A percentile compares a stretch with the other conserved stretches of the same genome.
Conservation (phyloP, 2,797 vertebrate species). For the Eulemur albifrons region DNA sequence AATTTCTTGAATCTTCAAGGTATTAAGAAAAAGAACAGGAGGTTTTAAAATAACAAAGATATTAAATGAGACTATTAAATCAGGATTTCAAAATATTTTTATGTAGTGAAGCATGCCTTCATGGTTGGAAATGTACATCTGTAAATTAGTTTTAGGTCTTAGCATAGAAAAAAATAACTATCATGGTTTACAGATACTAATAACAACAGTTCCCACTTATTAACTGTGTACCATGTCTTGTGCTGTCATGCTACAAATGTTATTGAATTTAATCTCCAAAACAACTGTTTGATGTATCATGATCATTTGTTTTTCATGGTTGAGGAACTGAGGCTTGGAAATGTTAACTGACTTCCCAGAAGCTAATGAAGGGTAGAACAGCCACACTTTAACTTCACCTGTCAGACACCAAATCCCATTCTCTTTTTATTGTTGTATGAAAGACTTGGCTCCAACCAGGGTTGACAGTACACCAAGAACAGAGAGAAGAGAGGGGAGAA, state of each 20-base stretch:
- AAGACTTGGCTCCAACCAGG: background rate
- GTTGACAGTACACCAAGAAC: background rate
- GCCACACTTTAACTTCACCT: background rate
- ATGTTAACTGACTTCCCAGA: background rate
- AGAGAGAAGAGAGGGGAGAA: background rate
- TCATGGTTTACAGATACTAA: background rate
- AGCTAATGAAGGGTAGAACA: background rate
- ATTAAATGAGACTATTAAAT: conserved; percentile 5
- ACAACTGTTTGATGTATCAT: background rate
- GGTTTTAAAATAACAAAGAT: conserved; percentile 21
- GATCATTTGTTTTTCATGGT: background rate
- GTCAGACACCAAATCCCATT: background rate
- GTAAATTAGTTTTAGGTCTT: background rate
- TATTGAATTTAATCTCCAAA: background rate
- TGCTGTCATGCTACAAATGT: background rate
- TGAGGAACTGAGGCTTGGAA: background rate
- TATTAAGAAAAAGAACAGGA: conserved; percentile 30
- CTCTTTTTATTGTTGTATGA: background rate
- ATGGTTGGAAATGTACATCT: conserved; percentile 32
- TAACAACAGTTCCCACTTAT: background rate
- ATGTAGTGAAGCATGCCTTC: background rate
- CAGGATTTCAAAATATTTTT: background rate
- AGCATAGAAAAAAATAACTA: background rate
- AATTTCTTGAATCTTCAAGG: background rate
- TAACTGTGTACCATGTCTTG: background rate